phyloP scores from a whole-genome alignment of 2,113 vertebrate genomes.

The Ascaphus truei region DNA sequence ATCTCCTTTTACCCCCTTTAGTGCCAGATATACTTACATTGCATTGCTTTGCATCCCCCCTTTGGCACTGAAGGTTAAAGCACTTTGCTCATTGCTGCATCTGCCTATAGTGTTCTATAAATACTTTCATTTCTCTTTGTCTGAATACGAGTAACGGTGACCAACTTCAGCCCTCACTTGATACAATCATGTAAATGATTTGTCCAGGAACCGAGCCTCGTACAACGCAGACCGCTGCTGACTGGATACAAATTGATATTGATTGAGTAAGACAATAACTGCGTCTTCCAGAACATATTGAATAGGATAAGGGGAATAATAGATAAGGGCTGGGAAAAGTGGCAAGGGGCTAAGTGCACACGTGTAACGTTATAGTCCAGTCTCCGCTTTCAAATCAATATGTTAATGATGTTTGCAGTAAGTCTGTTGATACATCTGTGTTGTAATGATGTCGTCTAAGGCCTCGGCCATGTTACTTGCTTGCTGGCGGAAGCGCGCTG shows the following conservation, averaged over 20 bases:
- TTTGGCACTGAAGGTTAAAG: neutral
- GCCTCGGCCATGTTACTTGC: no score
- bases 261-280: conserved; percentile 1
- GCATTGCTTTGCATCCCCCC: neutral
- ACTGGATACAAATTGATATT: conserved; percentile 27
- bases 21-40: neutral
- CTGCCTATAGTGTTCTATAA: conserved; percentile 1
- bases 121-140: neutral
- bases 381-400: neutral
- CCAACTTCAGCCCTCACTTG: neutral
- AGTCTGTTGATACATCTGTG: neutral
- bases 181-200: neutral
- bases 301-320: neutral
- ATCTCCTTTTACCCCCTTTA: neutral
- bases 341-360: conserved; percentile 6
- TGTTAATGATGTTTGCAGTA: neutral
- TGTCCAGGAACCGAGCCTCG: conserved; percentile 18
- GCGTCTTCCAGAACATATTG: conserved; percentile 7
- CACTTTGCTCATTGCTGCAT: neutral
- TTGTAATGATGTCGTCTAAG: no score
- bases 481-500: no score
- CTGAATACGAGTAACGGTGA: conserved; percentile 3
- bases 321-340: neutral
- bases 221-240: neutral
- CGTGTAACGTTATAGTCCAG: neutral